phyloP scores from a whole-genome alignment of 2,113 vertebrate species.

The Pimephales promelas region DNA sequence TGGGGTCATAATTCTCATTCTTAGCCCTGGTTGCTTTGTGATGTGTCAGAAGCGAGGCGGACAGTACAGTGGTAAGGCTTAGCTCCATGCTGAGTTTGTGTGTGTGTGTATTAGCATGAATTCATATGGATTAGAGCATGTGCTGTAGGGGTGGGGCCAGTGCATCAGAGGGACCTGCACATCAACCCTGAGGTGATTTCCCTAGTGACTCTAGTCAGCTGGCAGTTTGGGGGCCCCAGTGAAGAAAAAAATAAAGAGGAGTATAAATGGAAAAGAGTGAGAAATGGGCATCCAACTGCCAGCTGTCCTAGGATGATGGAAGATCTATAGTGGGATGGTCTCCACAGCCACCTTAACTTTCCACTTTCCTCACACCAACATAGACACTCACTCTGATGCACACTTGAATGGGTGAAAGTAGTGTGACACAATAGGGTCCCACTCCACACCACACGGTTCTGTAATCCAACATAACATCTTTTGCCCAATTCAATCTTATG shows the following conservation, averaged over 20 bases:
- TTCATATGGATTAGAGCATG: slow-evolving; percentile 68
- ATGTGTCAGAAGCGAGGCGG: slow-evolving; percentile 48
- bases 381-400: neutral
- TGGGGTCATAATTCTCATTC: slow-evolving; percentile 42
- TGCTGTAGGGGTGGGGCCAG: slow-evolving; percentile 45
- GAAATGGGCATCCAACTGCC: slow-evolving; percentile 65
- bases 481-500: neutral
- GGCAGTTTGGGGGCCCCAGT: slow-evolving; percentile 58
- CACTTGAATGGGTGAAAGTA: neutral
- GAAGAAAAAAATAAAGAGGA: slow-evolving; percentile 54
- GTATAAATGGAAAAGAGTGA: slow-evolving; percentile 56
- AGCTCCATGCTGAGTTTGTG: slow-evolving; percentile 38
- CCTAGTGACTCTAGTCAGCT: slow-evolving; percentile 76
- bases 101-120: slow-evolving; percentile 69
- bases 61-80: slow-evolving; percentile 12
- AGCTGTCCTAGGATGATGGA: slow-evolving; percentile 71
- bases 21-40: slow-evolving; percentile 9
- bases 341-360: slow-evolving; percentile 27
- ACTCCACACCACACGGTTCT: neutral
- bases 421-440: slow-evolving; percentile 18
- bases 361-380: slow-evolving; percentile 10
- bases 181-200: slow-evolving; percentile 66
- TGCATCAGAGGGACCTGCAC: slow-evolving; percentile 15
- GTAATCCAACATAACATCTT: slow-evolving; percentile 1
- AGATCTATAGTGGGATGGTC: slow-evolving; percentile 30